Percentiles rank a stretch among this genome's conserved stretches.
These are phyloP conservation scores for Clostera curtula DNA, from an alignment of 2,888 invertebrate genomes.

Conservation along the genomic window DNA sequence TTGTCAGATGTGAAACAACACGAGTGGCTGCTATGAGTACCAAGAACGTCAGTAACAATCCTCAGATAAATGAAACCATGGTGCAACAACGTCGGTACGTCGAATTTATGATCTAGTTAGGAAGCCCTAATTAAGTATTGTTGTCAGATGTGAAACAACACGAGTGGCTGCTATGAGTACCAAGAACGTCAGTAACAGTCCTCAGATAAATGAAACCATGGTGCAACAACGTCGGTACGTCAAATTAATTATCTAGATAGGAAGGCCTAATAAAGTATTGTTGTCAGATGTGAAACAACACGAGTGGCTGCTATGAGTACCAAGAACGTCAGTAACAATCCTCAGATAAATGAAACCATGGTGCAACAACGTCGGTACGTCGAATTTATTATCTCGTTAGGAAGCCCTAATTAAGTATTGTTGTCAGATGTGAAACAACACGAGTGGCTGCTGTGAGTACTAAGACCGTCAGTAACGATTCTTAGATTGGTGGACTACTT, in stretches of 20 bases:
- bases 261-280: constrained; percentile 2
- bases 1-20: constrained; percentile 4
- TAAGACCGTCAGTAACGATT: background rate
- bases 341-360: too few relatives aligned
- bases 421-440: constrained; percentile 1
- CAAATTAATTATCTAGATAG: background rate
- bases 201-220: too few relatives aligned
- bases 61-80: too few relatives aligned
- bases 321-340: background rate
- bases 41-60: constrained; percentile 7
- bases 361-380: too few relatives aligned
- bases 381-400: background rate
- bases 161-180: too few relatives aligned
- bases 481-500: background rate
- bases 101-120: background rate
- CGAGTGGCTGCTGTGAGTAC: background rate
- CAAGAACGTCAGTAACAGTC: too few relatives aligned
- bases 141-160: constrained; percentile 8
- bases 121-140: constrained; percentile 8
- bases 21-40: background rate
- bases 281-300: constrained; percentile 1
- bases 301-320: background rate
- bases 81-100: constrained; percentile 11
- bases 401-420: constrained; percentile 2
- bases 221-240: too few relatives aligned